Evolutionary conservation across 2,888 invertebrate species (phyloP).

Genomic region (Endomychus coccineus): DNA sequence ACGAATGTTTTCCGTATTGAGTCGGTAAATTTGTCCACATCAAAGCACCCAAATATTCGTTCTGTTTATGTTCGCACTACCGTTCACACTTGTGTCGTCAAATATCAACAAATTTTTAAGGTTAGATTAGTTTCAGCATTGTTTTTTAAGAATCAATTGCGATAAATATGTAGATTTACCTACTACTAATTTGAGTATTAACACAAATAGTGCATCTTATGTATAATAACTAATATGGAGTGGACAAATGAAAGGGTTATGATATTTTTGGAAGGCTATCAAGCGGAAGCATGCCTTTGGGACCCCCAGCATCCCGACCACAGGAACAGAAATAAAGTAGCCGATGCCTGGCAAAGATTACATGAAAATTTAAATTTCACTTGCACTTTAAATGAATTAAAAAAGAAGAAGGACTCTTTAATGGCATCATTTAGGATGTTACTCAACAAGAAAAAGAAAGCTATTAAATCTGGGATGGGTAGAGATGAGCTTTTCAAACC

Average conservation of each 20-base stretch:
- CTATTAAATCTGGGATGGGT: conserved; percentile 16
- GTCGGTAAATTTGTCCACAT: no score
- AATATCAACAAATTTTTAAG: no score
- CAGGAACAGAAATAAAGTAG: conserved; percentile 3
- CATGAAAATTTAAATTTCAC: neutral
- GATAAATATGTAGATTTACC: no score
- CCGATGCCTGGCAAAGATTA: conserved; percentile 10
- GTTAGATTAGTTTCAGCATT: no score
- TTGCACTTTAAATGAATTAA: conserved; percentile 14
- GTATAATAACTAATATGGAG: no score
- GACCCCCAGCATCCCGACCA: conserved; percentile 3
- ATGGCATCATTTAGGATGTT: conserved; percentile 19
- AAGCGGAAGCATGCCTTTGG: conserved; percentile 4
- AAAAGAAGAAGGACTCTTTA: conserved; percentile 20
- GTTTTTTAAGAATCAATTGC: no score
- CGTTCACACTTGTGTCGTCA: no score
- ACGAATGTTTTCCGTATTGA: no score
- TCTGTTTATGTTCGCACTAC: no score
- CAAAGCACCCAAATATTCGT: no score
- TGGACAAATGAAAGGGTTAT: conserved; percentile 3
- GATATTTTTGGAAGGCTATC: conserved; percentile 2
- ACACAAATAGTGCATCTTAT: no score
- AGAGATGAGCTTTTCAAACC: conserved; percentile 18
- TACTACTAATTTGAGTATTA: no score
- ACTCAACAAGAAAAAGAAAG: conserved; percentile 17